phyloP scores from a whole-genome alignment of 2,113 vertebrate genomes.

The Nibea albiflora region DNA sequence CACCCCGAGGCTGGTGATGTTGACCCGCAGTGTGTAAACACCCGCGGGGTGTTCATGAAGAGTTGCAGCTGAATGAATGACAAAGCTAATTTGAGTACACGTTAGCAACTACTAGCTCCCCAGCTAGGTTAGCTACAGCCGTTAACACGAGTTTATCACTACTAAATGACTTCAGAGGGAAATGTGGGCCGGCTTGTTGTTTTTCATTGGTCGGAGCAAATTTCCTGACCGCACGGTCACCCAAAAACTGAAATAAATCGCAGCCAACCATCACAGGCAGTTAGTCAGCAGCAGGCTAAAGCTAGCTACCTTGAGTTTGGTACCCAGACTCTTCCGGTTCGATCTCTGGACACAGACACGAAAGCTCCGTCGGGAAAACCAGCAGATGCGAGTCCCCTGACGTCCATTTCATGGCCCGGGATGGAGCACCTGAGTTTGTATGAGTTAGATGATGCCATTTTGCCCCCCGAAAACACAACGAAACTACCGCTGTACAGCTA shows the following conservation, averaged over 20 bases:
- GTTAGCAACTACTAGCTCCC: conserved; percentile 35
- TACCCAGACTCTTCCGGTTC: conserved; percentile 93
- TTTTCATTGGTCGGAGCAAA: fast-evolving
- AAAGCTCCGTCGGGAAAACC: conserved; percentile 89
- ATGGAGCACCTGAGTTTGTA: conserved; percentile 94
- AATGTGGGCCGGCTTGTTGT: fast-evolving
- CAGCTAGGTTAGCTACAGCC: conserved; percentile 9
- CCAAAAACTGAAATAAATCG: neutral
- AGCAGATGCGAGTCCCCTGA: conserved; percentile 87
- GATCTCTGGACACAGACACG: conserved; percentile 95
- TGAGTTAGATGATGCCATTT: conserved; percentile 81
- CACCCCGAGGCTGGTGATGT: neutral
- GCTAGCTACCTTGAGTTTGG: conserved; percentile 89
- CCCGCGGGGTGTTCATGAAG: neutral
- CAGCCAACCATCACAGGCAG: neutral
- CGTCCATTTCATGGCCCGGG: conserved; percentile 92
- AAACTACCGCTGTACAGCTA: conserved; percentile 3
- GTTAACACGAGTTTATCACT: neutral
- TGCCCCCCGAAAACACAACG: conserved; percentile 21
- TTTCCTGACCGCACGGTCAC: neutral
- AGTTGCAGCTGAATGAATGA: conserved; percentile 71
- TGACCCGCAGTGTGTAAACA: neutral
- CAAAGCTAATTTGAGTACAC: conserved; percentile 73
- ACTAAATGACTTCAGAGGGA: neutral
- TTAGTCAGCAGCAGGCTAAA: conserved; percentile 57